Evolutionary conservation across 2,113 vertebrate species (phyloP).

Genomic region (Haplochromis burtoni): DNA sequence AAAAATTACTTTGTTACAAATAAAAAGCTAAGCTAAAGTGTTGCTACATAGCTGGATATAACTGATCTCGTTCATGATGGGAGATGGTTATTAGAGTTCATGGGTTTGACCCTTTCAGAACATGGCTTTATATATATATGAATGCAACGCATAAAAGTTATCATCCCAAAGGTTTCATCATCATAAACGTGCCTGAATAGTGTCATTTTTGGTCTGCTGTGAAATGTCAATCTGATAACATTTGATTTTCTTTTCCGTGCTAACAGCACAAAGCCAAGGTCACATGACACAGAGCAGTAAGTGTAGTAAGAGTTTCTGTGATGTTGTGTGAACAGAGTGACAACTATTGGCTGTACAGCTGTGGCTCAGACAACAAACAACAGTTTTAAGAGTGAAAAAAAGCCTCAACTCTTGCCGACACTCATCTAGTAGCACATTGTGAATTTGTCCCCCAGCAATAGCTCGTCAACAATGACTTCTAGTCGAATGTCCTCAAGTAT

Average conservation of each 20-base stretch:
- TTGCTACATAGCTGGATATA: not conserved
- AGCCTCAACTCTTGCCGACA: not conserved
- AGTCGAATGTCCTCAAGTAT: not conserved
- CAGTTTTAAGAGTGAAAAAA: not conserved
- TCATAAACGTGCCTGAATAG: slow-evolving; percentile 5
- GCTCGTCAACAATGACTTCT: not conserved
- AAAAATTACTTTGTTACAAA: not conserved
- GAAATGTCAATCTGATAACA: slow-evolving; percentile 18
- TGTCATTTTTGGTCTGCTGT: not conserved
- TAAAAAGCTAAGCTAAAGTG: not conserved
- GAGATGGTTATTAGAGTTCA: not conserved
- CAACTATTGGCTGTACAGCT: not conserved
- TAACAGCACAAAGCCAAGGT: not conserved
- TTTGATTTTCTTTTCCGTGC: too few species aligned
- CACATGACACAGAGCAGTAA: not conserved
- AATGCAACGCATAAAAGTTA: not conserved
- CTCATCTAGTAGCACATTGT: not conserved
- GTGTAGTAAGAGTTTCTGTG: not conserved
- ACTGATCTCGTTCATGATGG: not conserved
- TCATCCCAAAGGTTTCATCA: not conserved
- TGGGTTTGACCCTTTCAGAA: not conserved
- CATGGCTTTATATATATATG: not conserved
- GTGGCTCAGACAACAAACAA: not conserved
- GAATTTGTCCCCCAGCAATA: not conserved
- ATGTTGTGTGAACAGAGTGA: not conserved